Conservation (phyloP, 2,113 vertebrate genomes). For the Isichthys henryi region DNA sequence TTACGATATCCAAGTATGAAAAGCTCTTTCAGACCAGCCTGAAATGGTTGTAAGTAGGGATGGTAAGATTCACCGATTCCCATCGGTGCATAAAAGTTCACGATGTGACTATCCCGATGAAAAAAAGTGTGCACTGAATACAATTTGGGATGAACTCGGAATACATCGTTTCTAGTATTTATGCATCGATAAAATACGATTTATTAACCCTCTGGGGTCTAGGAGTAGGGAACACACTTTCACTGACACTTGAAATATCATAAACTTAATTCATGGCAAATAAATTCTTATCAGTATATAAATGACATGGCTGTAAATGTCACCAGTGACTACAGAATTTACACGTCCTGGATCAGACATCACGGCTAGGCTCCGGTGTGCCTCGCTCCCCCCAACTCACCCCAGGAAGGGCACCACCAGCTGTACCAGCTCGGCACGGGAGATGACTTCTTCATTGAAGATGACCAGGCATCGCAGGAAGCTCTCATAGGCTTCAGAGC, state of each 20-base stretch:
- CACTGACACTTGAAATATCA: no score
- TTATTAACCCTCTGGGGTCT: no score
- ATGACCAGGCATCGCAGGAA: conserved; percentile 92
- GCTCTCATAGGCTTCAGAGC: conserved; percentile 88
- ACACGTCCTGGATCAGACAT: neutral
- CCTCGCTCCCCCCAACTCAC: conserved; percentile 57
- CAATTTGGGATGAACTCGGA: no score
- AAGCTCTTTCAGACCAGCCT: neutral
- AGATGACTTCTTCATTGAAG: conserved; percentile 98
- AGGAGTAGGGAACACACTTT: no score
- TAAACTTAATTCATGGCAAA: no score
- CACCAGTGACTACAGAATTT: neutral
- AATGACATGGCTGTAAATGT: neutral
- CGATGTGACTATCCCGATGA: no score
- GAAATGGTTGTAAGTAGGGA: neutral
- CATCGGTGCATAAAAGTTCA: no score
- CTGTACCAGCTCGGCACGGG: conserved; percentile 88
- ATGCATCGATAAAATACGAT: no score
- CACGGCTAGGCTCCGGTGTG: neutral
- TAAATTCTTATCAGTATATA: neutral
- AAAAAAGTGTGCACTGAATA: no score
- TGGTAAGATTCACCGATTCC: neutral
- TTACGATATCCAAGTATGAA: neutral
- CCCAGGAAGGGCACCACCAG: conserved; percentile 91
- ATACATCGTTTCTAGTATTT: no score